Base-by-base conservation (phyloP, 1,140 invertebrate species). In the Gerris buenoi region DNA sequence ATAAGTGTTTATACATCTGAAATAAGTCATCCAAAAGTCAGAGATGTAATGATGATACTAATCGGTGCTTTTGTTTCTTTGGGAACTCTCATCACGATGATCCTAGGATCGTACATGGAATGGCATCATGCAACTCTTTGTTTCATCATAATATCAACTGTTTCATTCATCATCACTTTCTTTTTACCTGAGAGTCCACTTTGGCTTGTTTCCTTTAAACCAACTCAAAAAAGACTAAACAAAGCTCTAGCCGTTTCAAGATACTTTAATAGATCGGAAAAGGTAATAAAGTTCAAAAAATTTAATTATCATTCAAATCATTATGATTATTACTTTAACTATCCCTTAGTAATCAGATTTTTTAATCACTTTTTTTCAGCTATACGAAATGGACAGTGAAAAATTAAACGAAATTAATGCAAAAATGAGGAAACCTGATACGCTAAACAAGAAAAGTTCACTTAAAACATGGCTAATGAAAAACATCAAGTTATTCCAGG, bases 391-490 rank as follows among this genome's bases (percentile, higher is more conserved):
- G 18, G 33, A 46, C 5, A 46, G 33, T 18, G 5, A 46, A 46
- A 46, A 18, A 18, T 10, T 46, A 10, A 46, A 46, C 5, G 33
- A 46, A 10, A 46, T 46, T 46, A 10, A 46, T 18, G 5, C 33
- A 18, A 46, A 46, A 46, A 46, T 18, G 5, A 46, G 18, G 33
- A 46, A 46, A 18, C 18, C 33, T 10, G 33, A 46, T 46, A 10
- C 33, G 5, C 5, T 46, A 46, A 46, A 46, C 5, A 46, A 46
- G 18, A 46, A 46, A 18, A 46, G 18, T 46, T 10, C 33, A 46
- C 33, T 46, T 18, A 46, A 46, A 18, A 46, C 5, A 46, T 46
- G 33, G 65, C 65, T 67, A 14, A 2, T 22, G 25, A 64, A 68
- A 1, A 65, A 59, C 0, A 59, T 63, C 25, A 25, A 26, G 15